These are phyloP conservation scores for Apostichopus leukothele DNA, from an alignment of 53 echinoderm and acorn worm genomes.

Conservation along the genomic window DNA sequence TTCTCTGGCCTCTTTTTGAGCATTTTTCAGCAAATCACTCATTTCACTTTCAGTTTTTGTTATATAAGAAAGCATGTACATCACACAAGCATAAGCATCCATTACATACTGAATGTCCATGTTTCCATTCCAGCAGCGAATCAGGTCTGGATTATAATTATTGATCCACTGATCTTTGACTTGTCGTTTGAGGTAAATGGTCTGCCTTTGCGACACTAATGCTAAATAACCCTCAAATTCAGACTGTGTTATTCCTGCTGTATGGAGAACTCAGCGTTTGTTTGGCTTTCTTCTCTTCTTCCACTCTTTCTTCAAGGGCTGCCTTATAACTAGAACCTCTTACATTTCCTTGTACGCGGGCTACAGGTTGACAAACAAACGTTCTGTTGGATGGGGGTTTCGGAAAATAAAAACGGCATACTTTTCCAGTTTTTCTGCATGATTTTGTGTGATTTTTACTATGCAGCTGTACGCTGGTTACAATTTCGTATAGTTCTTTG, in stretches of 20 bases:
- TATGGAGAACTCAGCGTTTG: neutral
- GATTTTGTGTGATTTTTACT: slow-evolving; percentile 68
- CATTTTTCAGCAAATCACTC: slow-evolving; percentile 55
- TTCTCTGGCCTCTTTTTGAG: slow-evolving; percentile 58
- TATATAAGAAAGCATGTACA: slow-evolving; percentile 72
- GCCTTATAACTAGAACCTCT: no score
- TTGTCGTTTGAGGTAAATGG: slow-evolving; percentile 8
- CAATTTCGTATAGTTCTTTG: neutral
- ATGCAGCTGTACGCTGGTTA: slow-evolving; percentile 54
- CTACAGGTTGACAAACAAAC: slow-evolving; percentile 47
- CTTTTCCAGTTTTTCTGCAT: slow-evolving; percentile 60
- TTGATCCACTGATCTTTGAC: slow-evolving; percentile 34
- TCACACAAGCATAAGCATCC: slow-evolving; percentile 52
- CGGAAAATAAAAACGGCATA: slow-evolving; percentile 78
- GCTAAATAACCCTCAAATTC: neutral
- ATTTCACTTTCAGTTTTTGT: slow-evolving; percentile 79
- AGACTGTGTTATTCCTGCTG: neutral
- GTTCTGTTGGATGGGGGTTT: slow-evolving; percentile 64
- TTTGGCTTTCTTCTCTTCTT: slow-evolving; percentile 6
- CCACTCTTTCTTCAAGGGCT: neutral
- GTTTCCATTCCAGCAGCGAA: slow-evolving; percentile 48
- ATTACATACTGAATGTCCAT: slow-evolving; percentile 54
- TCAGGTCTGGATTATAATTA: slow-evolving; percentile 34
- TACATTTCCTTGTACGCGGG: no score
- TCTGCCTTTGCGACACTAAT: neutral